These are phyloP conservation scores for Coracopsis vasa DNA, from an alignment of 2,113 vertebrate species.

Conservation along the genomic window DNA sequence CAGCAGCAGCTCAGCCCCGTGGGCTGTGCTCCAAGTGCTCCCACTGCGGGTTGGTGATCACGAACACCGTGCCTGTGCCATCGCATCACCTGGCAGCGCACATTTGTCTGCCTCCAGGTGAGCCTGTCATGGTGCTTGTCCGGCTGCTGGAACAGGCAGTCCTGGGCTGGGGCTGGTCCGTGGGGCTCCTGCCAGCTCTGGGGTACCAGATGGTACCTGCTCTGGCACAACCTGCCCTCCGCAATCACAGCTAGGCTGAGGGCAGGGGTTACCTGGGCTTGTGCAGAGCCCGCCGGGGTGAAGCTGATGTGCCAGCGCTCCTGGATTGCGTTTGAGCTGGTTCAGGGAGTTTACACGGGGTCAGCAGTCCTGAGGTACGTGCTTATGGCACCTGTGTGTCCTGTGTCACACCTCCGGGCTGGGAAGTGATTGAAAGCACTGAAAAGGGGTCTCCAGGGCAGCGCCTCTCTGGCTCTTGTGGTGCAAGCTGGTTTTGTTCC, in stretches of 20 bases:
- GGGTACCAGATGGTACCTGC: background rate
- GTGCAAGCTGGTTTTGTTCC: background rate
- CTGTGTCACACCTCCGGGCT: fast-evolving
- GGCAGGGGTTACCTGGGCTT: constrained; percentile 4
- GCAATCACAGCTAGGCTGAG: background rate
- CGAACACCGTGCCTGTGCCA: fast-evolving
- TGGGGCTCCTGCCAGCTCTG: background rate
- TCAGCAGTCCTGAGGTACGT: background rate
- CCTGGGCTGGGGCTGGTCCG: background rate
- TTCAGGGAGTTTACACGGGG: background rate
- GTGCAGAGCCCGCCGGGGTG: background rate
- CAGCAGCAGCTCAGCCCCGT: fast-evolving
- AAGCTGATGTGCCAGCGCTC: background rate
- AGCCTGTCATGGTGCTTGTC: background rate
- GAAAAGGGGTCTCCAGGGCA: background rate
- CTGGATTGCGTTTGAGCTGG: background rate
- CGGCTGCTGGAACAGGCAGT: background rate
- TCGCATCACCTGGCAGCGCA: background rate
- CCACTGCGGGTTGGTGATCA: background rate
- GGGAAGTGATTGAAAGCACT: fast-evolving
- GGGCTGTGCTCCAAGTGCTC: background rate
- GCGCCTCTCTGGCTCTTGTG: too few species aligned
- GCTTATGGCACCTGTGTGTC: fast-evolving
- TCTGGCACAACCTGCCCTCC: background rate
- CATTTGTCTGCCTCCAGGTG: background rate